These are phyloP conservation scores for Philereme vetulata DNA, from an alignment of 2,888 invertebrate genomes.

Conservation along the genomic window DNA sequence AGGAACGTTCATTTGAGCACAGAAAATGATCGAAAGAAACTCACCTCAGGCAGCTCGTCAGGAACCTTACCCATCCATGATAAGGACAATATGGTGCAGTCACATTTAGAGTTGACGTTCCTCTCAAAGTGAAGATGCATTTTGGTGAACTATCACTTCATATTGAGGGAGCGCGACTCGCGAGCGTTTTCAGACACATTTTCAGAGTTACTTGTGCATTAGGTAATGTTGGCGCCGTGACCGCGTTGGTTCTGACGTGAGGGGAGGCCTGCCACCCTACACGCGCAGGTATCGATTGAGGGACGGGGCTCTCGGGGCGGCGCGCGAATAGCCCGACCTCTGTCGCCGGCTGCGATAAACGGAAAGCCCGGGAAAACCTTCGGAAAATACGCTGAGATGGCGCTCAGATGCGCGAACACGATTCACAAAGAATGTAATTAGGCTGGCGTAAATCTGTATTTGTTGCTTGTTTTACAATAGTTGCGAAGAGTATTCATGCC, in stretches of 20 bases:
- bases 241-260: constrained; percentile 64
- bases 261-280: constrained; percentile 53
- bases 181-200: constrained; percentile 47
- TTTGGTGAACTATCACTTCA: constrained; percentile 54
- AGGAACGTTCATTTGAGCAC: not conserved
- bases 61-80: constrained; percentile 99
- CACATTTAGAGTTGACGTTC: constrained; percentile 96
- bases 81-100: constrained; percentile 96
- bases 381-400: constrained; percentile 63
- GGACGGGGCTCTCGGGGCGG: constrained; percentile 45
- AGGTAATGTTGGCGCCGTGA: constrained; percentile 44
- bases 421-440: constrained; percentile 27
- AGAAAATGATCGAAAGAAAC: constrained; percentile 43
- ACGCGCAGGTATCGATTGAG: constrained; percentile 77
- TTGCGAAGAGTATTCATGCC: not conserved
- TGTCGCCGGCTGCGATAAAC: constrained; percentile 48
- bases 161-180: constrained; percentile 39
- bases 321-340: constrained; percentile 57
- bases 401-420: constrained; percentile 46
- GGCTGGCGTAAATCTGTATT: constrained; percentile 7
- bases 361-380: constrained; percentile 59
- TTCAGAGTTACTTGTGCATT: constrained; percentile 44
- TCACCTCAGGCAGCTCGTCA: constrained; percentile 96
- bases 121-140: constrained; percentile 99
- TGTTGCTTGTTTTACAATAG: constrained; percentile 4